Percentiles rank a stretch among this genome's conserved stretches.
These are phyloP conservation scores for Mormyrops boulengeri DNA, from an alignment of 2,797 vertebrate species.

Conservation along the genomic window DNA sequence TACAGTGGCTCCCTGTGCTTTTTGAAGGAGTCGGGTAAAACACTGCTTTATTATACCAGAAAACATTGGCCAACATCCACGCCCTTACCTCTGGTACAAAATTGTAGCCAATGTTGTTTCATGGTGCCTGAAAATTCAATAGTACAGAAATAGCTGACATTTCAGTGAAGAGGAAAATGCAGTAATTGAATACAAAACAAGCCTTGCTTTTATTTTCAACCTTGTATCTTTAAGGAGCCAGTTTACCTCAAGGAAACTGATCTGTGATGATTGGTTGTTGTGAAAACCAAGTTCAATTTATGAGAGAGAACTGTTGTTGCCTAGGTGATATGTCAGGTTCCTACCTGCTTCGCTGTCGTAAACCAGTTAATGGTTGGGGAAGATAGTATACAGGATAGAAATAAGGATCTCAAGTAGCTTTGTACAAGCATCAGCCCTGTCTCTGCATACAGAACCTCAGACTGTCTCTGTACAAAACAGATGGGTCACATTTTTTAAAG, in stretches of 20 bases:
- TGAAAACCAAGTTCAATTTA: not conserved
- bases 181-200: not conserved
- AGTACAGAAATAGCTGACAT: not conserved
- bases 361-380: not conserved
- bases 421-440: not conserved
- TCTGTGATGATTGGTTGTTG: not conserved
- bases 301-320: slow-evolving; percentile 38
- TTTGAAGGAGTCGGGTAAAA: not conserved
- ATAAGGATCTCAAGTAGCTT: not conserved
- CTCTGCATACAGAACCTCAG: not conserved
- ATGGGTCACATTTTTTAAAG: not conserved
- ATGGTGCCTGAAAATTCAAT: not conserved
- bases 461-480: not conserved
- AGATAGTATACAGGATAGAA: not conserved
- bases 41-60: not conserved
- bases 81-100: not conserved
- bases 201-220: not conserved
- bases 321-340: slow-evolving; percentile 43
- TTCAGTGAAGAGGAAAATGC: not conserved
- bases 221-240: not conserved
- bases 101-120: not conserved
- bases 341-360: slow-evolving; percentile 23
- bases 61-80: not conserved
- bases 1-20: not conserved
- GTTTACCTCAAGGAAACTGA: not conserved